phyloP scores from a whole-genome alignment of 2,888 invertebrate genomes.

The Drosophila mimetica region DNA sequence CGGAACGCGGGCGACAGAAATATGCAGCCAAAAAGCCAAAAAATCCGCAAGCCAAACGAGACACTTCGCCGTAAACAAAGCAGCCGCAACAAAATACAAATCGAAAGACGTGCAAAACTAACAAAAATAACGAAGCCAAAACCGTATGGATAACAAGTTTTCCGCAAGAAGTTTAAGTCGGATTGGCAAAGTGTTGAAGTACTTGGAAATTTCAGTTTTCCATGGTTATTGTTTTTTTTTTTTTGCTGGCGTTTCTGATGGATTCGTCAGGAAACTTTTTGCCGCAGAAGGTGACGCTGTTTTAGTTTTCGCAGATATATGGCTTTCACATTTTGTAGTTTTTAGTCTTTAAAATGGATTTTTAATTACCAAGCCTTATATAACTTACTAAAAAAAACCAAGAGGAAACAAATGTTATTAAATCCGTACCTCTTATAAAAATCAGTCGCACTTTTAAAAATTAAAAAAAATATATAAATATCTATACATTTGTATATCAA shows the following conservation, averaged over 20 bases:
- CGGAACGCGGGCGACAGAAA: slow-evolving; percentile 25
- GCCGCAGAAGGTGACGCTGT: neutral
- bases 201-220: slow-evolving; percentile 25
- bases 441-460: too few relatives aligned
- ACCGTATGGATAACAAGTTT: slow-evolving; percentile 29
- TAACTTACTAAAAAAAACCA: too few relatives aligned
- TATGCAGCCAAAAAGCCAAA: slow-evolving; percentile 57
- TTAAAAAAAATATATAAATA: too few relatives aligned
- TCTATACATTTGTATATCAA: too few relatives aligned
- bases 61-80: slow-evolving; percentile 53
- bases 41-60: slow-evolving; percentile 41
- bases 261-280: neutral
- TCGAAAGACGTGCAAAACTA: slow-evolving; percentile 44
- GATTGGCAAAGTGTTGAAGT: slow-evolving; percentile 53
- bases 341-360: too few relatives aligned
- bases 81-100: slow-evolving; percentile 44
- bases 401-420: too few relatives aligned
- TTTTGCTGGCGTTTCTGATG: neutral
- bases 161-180: slow-evolving; percentile 36
- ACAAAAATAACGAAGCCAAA: slow-evolving; percentile 14
- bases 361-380: too few relatives aligned
- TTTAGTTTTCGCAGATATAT: neutral
- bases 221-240: slow-evolving; percentile 4
- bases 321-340: too few relatives aligned
- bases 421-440: too few relatives aligned